phyloP scores from a whole-genome alignment of 92 coral and sea anemone genomes.

The Heliopora coerulea region DNA sequence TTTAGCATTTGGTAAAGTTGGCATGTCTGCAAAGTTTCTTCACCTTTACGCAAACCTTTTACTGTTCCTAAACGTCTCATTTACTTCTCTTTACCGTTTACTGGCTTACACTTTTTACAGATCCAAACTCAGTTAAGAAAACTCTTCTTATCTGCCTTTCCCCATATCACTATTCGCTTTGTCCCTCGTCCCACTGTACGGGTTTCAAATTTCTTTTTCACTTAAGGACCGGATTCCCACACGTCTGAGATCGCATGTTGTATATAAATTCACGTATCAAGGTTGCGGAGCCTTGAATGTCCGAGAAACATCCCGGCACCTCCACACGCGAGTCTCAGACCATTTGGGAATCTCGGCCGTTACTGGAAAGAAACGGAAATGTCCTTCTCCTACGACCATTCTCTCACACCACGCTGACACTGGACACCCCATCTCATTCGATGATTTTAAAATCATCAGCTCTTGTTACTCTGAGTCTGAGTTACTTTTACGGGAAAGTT shows the following conservation, averaged over 20 bases:
- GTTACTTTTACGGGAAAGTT: not conserved
- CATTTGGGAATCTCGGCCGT: not conserved
- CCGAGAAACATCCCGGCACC: no score
- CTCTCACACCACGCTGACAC: not conserved
- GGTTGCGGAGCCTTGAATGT: no score
- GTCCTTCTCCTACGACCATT: not conserved
- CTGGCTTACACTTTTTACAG: slow-evolving; percentile 23
- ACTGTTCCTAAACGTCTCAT: slow-evolving; percentile 20
- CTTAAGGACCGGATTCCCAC: not conserved
- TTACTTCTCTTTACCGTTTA: slow-evolving; percentile 28
- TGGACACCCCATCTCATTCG: not conserved
- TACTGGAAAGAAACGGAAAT: not conserved
- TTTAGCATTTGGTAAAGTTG: no score
- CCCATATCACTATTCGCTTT: not conserved
- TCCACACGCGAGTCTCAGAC: no score
- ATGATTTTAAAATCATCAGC: not conserved
- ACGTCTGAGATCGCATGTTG: not conserved
- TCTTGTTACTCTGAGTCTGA: not conserved
- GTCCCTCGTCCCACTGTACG: not conserved
- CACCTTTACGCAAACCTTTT: no score
- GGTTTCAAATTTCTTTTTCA: not conserved
- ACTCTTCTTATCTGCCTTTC: slow-evolving; percentile 25
- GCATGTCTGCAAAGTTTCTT: no score
- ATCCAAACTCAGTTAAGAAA: slow-evolving; percentile 23
- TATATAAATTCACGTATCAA: no score